Evolutionary conservation across 2,888 invertebrate species (phyloP), one percentile per base, ranked within the genome.

Genomic region (Notocelia uddmanniana): DNA sequence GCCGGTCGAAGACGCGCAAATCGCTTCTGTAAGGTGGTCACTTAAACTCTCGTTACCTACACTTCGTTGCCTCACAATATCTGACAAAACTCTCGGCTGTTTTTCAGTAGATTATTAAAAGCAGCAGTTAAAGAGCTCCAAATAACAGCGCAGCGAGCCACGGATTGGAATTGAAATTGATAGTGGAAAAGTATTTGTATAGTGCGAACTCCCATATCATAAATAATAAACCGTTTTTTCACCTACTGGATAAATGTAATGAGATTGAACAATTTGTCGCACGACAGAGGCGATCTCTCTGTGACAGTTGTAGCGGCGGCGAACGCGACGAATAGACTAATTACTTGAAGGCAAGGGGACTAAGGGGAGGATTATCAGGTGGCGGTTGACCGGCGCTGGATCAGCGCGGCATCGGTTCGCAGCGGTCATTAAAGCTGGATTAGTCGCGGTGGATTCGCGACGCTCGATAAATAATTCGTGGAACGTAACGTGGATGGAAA

Each of bases 1-100:
- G 13, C 52, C 6, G 5, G 55, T 1, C n/a, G 54, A 6, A 60
- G n/a, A 13, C 15, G 15, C 41, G 41, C 60, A 45, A n/a, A 45
- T 60, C 60, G 60, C 11, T 23, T 10, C n/a, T n/a, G 8, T 37
- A 41, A 45, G 45, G 45, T n/a, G 60, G 45, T 45, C 45, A 60
- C n/a, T 45, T n/a, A 15, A 57, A 31, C 10, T 59, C n/a, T 60
- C 45, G 23, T 23, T 48, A n/a, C n/a, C n/a, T n/a, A 60, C 26
- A 26, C 11, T 45, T 10, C 11, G 23, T 11, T 60, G 26, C 15
- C 50, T 19, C n/a, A 45, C n/a, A n/a, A 45, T 45, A 13, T 45
- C 45, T n/a, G n/a, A 45, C 6, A n/a, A 8, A 45, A 8, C n/a
- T 45, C n/a, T 15, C n/a, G n/a, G 15, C n/a, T n/a, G 2, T 45